Conservation (phyloP, 2,888 invertebrate genomes). For the Idaea aversata region DNA sequence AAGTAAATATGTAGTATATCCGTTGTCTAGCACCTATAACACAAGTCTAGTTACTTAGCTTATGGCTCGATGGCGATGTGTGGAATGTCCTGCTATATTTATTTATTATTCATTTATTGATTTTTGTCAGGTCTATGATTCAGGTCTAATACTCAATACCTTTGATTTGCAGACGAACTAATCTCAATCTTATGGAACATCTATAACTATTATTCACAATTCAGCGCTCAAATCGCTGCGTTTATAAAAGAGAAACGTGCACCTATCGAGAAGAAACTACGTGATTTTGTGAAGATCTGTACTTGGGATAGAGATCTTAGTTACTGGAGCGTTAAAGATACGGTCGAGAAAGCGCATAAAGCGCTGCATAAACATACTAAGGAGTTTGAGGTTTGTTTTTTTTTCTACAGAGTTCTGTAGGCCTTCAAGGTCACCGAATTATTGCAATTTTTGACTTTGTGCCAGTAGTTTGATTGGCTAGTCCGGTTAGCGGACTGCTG, state of each 20-base stretch:
- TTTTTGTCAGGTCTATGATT: too few species aligned
- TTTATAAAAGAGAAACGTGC: constrained; percentile 84
- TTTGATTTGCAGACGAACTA: constrained; percentile 70
- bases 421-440: too few species aligned
- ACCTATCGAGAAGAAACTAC: constrained; percentile 95
- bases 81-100: too few species aligned
- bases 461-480: too few species aligned
- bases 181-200: constrained; percentile 89
- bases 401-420: too few species aligned
- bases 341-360: constrained; percentile 92
- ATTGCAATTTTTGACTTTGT: too few species aligned
- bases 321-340: constrained; percentile 95
- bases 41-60: too few species aligned
- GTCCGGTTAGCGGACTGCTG: too few species aligned
- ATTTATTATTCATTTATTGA: too few species aligned
- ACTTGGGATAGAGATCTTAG: constrained; percentile 96
- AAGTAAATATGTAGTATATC: too few species aligned
- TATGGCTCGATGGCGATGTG: too few species aligned
- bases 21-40: too few species aligned
- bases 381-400: constrained; percentile 85
- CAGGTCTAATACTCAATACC: neutral
- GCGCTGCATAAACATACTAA: constrained; percentile 92
- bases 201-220: constrained; percentile 91
- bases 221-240: constrained; percentile 82
- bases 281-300: constrained; percentile 96